Evolutionary conservation across 2,888 invertebrate genomes (phyloP), one percentile per base, ranked within the genome.

Genomic region (Nudaria mundana): DNA sequence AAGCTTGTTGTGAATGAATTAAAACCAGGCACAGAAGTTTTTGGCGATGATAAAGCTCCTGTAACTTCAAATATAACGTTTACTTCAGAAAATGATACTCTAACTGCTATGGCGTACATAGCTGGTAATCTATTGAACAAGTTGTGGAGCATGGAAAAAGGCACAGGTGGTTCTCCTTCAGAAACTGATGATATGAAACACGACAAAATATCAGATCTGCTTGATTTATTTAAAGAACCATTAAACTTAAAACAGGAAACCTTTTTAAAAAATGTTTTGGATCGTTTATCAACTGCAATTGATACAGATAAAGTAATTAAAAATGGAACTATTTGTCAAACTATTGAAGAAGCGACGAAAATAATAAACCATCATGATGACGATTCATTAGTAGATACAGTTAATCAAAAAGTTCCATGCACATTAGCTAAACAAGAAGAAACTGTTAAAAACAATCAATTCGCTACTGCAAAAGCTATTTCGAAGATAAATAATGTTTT

Each of bases 61-160:
- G 65, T 81, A 1, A 73, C 77, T 39, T 86, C 87, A 11, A 87
- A 84, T 36, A 79, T 88, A 6, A 84, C 84, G 3, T 88, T 86
- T 40, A 81, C 80, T n/a, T 71, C 79, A 11, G 83, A 84, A 66
- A 88, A 86, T 46, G 85, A 86, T 35, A 86, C 87, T 3, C 50
- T 84, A 11, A 81, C 79, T 31, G 85, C 87, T 15, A 82, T 87
- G 79, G 77, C 85, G 0, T 84, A 76, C 16, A 87, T 88, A 43
- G 87, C 87, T 49, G 87, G 87, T 0, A 84, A 85, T 60, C 52
- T 88, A 24, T 52, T 88, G n/a, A 85, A 81, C 47, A 81, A 81
- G 52, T 49, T 88, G 18, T 88, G 87, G 87, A 75, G 80, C 40
- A 78, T 88, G 63, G 83, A 86, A 58, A 81, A 78, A 54, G 79